phyloP scores from a whole-genome alignment of 2,797 vertebrate species.

The Loris lydekkerianus region DNA sequence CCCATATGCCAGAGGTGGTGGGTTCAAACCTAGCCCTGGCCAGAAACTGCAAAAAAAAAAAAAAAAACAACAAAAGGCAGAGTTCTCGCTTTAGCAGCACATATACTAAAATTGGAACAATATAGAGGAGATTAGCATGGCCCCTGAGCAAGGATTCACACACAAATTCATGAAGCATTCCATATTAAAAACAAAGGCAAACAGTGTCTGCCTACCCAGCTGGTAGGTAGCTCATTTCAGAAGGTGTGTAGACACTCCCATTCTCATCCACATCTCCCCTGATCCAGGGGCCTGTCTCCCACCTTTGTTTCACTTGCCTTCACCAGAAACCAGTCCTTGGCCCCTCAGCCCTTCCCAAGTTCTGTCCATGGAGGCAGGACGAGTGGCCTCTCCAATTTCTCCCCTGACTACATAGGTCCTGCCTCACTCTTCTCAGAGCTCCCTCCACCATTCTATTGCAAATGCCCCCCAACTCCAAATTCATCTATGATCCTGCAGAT shows the following conservation, averaged over 20 bases:
- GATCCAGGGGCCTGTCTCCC: neutral
- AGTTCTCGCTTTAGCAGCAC: too few species aligned
- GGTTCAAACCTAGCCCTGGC: too few species aligned
- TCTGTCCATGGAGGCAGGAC: neutral
- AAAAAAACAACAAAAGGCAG: too few species aligned
- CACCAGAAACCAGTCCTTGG: conserved; percentile 11
- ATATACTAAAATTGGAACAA: too few species aligned
- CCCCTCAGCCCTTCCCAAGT: neutral
- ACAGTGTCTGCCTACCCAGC: neutral
- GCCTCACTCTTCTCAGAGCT: neutral
- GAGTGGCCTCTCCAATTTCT: neutral
- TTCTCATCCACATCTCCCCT: conserved; percentile 5
- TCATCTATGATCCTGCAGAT: neutral
- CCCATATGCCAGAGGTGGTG: too few species aligned
- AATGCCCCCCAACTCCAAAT: neutral
- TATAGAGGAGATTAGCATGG: too few species aligned
- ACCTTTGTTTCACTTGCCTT: neutral
- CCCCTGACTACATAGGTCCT: neutral
- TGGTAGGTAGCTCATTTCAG: conserved; percentile 31
- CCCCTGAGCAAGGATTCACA: too few species aligned
- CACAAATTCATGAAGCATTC: too few species aligned
- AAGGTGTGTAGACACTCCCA: neutral
- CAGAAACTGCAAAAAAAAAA: too few species aligned
- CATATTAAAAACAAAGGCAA: conserved; percentile 1
- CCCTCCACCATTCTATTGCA: neutral